Conservation (phyloP, 35 echinoderm and acorn worm species). For the Heliocidaris tuberculata region DNA sequence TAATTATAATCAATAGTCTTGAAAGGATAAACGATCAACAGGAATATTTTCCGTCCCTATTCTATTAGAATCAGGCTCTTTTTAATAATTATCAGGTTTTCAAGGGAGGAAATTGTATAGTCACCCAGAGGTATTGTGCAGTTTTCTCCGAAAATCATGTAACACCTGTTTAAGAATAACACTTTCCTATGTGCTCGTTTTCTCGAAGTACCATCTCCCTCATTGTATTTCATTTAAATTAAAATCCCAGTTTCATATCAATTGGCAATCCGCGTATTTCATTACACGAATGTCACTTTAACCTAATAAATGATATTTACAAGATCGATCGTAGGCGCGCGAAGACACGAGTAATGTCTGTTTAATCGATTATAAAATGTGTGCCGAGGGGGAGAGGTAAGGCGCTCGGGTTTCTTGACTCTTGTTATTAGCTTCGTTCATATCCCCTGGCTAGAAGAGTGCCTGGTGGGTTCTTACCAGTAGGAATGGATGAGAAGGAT, state of each 20-base stretch:
- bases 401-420: neutral
- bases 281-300: constrained; percentile 31
- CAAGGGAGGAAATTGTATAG: neutral
- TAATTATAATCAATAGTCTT: too few species aligned
- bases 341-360: constrained; percentile 43
- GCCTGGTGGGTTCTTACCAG: neutral
- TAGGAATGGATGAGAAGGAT: neutral
- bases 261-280: neutral
- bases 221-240: neutral
- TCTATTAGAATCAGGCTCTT: neutral
- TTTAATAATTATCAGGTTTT: neutral
- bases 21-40: too few species aligned
- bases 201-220: neutral
- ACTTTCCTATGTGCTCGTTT: neutral
- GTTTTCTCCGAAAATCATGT: neutral
- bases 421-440: constrained; percentile 3
- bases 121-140: neutral
- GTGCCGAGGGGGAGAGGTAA: constrained; percentile 13
- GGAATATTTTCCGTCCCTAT: too few species aligned
- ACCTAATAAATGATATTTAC: constrained; percentile 39
- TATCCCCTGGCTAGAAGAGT: neutral
- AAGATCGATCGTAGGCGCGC: constrained; percentile 4
- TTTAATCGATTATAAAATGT: constrained; percentile 32
- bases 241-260: constrained; percentile 14
- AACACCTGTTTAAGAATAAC: neutral